phyloP scores from a whole-genome alignment of 1,140 invertebrate species.

The Pentalonia nigronervosa region DNA sequence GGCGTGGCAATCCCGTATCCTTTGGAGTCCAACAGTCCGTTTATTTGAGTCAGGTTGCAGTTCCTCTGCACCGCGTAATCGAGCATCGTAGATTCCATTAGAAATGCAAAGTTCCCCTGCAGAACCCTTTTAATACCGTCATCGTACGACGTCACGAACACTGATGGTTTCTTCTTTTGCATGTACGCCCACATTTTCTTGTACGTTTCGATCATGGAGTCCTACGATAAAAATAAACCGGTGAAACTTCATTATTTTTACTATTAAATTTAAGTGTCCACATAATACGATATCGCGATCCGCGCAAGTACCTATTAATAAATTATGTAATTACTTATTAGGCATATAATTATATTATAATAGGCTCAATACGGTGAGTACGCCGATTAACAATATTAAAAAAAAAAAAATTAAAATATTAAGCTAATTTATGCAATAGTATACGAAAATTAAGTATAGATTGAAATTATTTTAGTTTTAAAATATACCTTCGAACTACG shows the following conservation, averaged over 20 bases:
- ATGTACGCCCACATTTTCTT: constrained; percentile 89
- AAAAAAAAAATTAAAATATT: background rate
- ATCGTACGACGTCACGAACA: constrained; percentile 77
- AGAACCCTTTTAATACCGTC: constrained; percentile 82
- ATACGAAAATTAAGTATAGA: background rate
- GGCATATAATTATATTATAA: too few species aligned
- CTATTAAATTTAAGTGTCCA: background rate
- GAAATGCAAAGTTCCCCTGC: constrained; percentile 83
- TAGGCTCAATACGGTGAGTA: too few species aligned
- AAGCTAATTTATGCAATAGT: background rate
- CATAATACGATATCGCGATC: background rate
- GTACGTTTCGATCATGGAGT: constrained; percentile 79
- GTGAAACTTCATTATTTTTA: too few species aligned
- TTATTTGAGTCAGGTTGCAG: constrained; percentile 94
- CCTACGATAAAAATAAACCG: background rate
- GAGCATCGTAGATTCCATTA: constrained; percentile 94
- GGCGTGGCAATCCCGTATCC: constrained; percentile 74
- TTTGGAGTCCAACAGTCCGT: constrained; percentile 86
- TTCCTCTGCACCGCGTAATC: constrained; percentile 89
- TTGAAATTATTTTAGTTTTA: too few species aligned
- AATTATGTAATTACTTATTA: too few species aligned
- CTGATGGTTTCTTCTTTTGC: constrained; percentile 76
- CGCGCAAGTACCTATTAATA: too few species aligned
- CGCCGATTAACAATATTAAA: too few species aligned
- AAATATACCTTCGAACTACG: too few species aligned